phyloP scores from a whole-genome alignment of 2,888 invertebrate genomes.

The Aleiodes alternator region DNA sequence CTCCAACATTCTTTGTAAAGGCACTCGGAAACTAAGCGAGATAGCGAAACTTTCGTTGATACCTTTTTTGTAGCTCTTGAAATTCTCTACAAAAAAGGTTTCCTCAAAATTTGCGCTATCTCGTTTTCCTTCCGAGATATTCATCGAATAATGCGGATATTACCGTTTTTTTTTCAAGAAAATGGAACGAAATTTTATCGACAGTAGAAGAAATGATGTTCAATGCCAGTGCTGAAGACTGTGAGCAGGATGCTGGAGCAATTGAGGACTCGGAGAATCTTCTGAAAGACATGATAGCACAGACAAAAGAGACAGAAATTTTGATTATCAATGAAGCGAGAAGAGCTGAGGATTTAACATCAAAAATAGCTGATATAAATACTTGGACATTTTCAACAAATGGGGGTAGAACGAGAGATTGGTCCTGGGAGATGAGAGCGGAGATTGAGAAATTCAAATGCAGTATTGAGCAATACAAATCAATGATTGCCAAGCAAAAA shows the following conservation, averaged over 20 bases:
- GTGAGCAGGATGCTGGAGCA: constrained; percentile 36
- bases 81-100: too few species aligned
- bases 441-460: constrained; percentile 54
- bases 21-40: too few species aligned
- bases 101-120: background rate
- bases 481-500: constrained; percentile 54
- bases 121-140: background rate
- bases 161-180: constrained; percentile 42
- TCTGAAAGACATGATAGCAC: constrained; percentile 53
- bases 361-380: constrained; percentile 56
- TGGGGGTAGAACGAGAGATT: constrained; percentile 49
- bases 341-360: constrained; percentile 53
- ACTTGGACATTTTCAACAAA: constrained; percentile 52
- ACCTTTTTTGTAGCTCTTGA: too few species aligned
- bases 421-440: constrained; percentile 58
- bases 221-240: constrained; percentile 50
- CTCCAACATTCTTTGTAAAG: too few species aligned
- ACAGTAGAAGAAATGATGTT: constrained; percentile 59
- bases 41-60: too few species aligned
- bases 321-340: constrained; percentile 57
- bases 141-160: too few species aligned
- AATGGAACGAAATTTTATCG: constrained; percentile 60
- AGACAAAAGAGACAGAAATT: constrained; percentile 57
- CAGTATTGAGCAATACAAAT: constrained; percentile 53
- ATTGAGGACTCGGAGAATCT: constrained; percentile 48